Evolutionary conservation across 2,888 invertebrate genomes (phyloP), one percentile per base, ranked within the genome.

Genomic region (Pollenia angustigena): DNA sequence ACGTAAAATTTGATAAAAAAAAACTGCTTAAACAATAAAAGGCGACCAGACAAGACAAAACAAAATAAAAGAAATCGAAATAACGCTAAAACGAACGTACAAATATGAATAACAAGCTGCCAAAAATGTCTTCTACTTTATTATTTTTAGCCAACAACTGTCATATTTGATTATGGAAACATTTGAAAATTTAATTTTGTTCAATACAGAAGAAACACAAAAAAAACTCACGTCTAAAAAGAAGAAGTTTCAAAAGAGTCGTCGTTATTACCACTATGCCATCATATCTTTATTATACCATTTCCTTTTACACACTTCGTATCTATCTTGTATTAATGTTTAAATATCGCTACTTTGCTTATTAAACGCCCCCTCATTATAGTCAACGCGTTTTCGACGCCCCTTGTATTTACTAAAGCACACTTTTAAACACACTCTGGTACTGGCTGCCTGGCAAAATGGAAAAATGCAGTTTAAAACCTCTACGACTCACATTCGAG

Each of bases 291-390:
- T 44, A 69, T 50, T 74, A 48, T 16, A 46, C 1, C 11, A 48
- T 74, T 68, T 82, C 42, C 40, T 68, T 11, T 32, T 58, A 18
- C 48, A 54, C 23, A 68, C 16, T 74, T 58, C 8, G 12, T 46
- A 68, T 56, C 64, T 46, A 68, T 56, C 64, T 14, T 58, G n/a
- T 46, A 46, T 78, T 81, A 68, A 68, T 60, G 89, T 91, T 90
- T 89, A 90, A 90, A 90, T 90, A 91, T 90, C 56, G 78, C 90
- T 91, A 90, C 90, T 91, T 90, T 90, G 90, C 89, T 87, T 88
- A 86, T 71, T 90, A 88, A 85, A 90, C 91, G 91, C 91, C 92
- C 89, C 76, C 92, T 91, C 92, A 91, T 92, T 91, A 91, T 88
- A 90, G 88, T 89, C 90, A 90, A 91, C 91, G 91, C 91, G 89